A percentile compares a stretch with the other conserved stretches of the same genome.
phyloP scores from a whole-genome alignment of 2,888 invertebrate species.

The Euzetes globulus region DNA sequence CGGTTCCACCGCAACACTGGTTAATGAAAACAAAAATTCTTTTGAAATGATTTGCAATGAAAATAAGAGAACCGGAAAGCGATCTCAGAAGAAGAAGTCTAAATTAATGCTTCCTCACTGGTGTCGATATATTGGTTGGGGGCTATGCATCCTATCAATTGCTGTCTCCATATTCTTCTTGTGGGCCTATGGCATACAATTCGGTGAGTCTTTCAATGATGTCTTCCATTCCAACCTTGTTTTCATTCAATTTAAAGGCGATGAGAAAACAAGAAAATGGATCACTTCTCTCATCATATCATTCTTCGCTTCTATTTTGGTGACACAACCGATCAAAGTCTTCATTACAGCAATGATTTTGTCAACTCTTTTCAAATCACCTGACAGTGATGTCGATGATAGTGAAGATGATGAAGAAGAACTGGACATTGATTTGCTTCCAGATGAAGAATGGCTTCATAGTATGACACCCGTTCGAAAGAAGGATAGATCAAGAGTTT shows the following conservation, averaged over 20 bases:
- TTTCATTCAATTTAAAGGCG: too few relatives aligned
- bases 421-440: conserved; percentile 42
- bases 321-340: conserved; percentile 51
- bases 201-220: too few relatives aligned
- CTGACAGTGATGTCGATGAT: conserved; percentile 46
- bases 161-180: conserved; percentile 48
- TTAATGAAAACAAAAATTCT: not conserved
- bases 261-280: conserved; percentile 50
- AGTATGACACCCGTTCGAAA: conserved; percentile 40
- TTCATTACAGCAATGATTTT: conserved; percentile 43
- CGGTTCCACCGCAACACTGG: conserved; percentile 4
- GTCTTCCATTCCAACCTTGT: too few relatives aligned
- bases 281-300: conserved; percentile 50
- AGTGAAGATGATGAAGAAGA: conserved; percentile 46
- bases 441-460: conserved; percentile 48
- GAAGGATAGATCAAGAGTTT: conserved; percentile 33
- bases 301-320: conserved; percentile 50
- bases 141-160: conserved; percentile 47
- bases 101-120: conserved; percentile 45
- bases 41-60: conserved; percentile 7
- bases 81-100: conserved; percentile 40
- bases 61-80: not conserved
- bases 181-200: conserved; percentile 50
- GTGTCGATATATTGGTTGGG: conserved; percentile 49
- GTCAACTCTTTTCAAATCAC: conserved; percentile 42